Evolutionary conservation across 1,140 invertebrate species (phyloP).

Genomic region (Neodiprion lecontei): DNA sequence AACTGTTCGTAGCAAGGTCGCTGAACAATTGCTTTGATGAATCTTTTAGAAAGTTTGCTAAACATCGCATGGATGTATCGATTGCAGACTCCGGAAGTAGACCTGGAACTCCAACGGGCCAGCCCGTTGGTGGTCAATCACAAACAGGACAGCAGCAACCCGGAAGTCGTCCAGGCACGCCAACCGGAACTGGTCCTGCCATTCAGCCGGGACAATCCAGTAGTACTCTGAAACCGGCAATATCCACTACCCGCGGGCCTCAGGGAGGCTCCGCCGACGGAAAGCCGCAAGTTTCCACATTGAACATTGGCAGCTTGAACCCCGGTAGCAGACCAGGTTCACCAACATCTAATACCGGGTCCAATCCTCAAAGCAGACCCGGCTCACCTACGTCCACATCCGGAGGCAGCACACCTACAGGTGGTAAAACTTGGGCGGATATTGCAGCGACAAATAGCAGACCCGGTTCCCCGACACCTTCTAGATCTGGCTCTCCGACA

Average conservation of each 20-base stretch:
- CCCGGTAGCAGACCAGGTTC: background rate
- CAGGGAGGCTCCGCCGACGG: background rate
- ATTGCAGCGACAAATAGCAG: constrained; percentile 36
- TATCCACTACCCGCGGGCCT: background rate
- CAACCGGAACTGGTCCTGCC: background rate
- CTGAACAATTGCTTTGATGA: too few species aligned
- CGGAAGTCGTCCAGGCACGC: constrained; percentile 21
- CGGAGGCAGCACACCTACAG: constrained; percentile 23
- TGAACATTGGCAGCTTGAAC: constrained; percentile 11
- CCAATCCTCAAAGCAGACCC: constrained; percentile 15
- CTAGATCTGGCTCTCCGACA: constrained; percentile 23
- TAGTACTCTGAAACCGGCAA: background rate
- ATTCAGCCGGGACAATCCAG: constrained; percentile 12
- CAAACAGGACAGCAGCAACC: constrained; percentile 10
- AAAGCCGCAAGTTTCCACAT: constrained; percentile 14
- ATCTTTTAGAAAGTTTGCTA: too few species aligned
- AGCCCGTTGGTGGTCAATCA: background rate
- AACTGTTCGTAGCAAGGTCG: too few species aligned
- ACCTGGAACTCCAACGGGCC: background rate
- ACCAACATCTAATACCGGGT: background rate
- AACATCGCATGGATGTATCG: too few species aligned
- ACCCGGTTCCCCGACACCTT: constrained; percentile 37
- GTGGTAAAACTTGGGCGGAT: constrained; percentile 45
- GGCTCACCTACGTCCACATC: constrained; percentile 16
- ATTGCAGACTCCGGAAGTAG: too few species aligned